phyloP scores from a whole-genome alignment of 2,797 vertebrate species.

The Pristis pectinata region DNA sequence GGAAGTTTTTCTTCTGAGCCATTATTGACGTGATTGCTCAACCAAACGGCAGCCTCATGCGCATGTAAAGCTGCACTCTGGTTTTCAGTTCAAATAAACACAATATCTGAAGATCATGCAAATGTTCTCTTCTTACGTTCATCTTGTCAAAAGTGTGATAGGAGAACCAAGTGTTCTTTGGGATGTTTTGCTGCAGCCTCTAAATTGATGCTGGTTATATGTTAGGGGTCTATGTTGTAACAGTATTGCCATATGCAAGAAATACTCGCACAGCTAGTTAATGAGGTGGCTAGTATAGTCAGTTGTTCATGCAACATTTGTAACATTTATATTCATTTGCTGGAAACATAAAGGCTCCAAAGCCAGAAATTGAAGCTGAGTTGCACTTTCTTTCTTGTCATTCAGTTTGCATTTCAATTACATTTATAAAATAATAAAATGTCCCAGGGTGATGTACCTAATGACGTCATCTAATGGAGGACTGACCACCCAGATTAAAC shows the following conservation, averaged over 20 bases:
- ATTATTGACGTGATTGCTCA: conserved; percentile 1
- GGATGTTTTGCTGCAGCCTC: background rate
- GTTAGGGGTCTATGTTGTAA: too few relatives aligned
- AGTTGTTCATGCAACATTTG: background rate
- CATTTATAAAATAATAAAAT: background rate
- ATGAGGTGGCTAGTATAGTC: background rate
- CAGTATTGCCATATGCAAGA: background rate
- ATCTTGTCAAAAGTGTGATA: background rate
- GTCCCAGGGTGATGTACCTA: background rate
- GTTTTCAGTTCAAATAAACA: background rate
- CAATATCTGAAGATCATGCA: conserved; percentile 18
- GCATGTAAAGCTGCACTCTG: background rate
- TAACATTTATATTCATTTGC: background rate
- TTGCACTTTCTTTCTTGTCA: too few relatives aligned
- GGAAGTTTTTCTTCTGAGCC: background rate
- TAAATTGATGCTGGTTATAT: background rate
- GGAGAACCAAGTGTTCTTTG: too few relatives aligned
- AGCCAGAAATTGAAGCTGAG: background rate
- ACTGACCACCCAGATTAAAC: background rate
- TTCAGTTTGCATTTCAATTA: background rate
- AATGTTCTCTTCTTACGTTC: background rate
- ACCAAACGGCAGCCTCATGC: background rate
- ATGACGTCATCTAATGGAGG: background rate
- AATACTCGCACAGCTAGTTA: background rate
- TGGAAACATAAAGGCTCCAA: background rate